These are phyloP conservation scores for Amitus sp. DNA, from an alignment of 2,888 invertebrate genomes.

Conservation along the genomic window DNA sequence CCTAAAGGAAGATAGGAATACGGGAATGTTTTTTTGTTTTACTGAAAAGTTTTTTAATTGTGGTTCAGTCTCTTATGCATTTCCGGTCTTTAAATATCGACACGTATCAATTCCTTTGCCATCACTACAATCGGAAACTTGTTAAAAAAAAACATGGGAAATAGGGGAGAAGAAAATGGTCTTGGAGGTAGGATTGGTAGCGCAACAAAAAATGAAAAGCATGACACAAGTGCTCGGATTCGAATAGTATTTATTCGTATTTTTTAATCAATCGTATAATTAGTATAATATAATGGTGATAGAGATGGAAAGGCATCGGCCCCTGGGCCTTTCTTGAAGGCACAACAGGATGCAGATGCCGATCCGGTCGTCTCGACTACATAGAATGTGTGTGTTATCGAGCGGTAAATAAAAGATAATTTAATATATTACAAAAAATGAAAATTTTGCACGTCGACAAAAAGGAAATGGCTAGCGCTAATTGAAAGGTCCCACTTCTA, in stretches of 20 bases:
- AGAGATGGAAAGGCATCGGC: conserved; percentile 61
- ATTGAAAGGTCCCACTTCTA: conserved; percentile 42
- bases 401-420: conserved; percentile 51
- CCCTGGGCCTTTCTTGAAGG: conserved; percentile 44
- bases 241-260: conserved; percentile 62
- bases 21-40: too few relatives aligned
- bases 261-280: conserved; percentile 65
- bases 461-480: conserved; percentile 57
- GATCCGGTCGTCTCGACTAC: conserved; percentile 59
- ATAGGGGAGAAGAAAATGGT: not conserved
- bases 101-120: too few relatives aligned
- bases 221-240: conserved; percentile 56
- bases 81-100: too few relatives aligned
- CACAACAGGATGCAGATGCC: conserved; percentile 55
- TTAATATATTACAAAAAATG: conserved; percentile 62
- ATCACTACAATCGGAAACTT: too few relatives aligned
- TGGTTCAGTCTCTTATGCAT: too few relatives aligned
- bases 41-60: too few relatives aligned
- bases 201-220: conserved; percentile 51
- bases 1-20: conserved; percentile 62
- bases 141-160: not conserved
- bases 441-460: conserved; percentile 55
- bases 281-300: conserved; percentile 64
- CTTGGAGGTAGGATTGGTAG: conserved; percentile 41
- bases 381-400: conserved; percentile 50